Conservation (phyloP, 2,888 invertebrate genomes). For the Barypeithes pellucidus region DNA sequence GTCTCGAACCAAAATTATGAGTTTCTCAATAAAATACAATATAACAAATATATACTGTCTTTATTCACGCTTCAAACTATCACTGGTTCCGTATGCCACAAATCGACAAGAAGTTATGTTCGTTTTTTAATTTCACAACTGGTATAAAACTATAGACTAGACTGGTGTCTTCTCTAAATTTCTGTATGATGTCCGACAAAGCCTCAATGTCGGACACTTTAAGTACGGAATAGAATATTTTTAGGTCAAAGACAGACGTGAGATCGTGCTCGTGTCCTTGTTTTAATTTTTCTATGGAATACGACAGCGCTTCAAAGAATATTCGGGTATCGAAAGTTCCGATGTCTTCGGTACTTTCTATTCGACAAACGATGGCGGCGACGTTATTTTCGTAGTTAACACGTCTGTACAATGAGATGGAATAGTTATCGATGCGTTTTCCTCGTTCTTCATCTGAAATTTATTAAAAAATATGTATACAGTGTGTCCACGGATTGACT, state of each 20-base stretch:
- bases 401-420: conserved; percentile 86
- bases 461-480: not conserved
- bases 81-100: conserved; percentile 85
- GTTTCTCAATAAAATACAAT: conserved; percentile 18
- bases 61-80: conserved; percentile 38
- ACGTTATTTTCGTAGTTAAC: conserved; percentile 94
- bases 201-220: conserved; percentile 36
- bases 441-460: conserved; percentile 90
- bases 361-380: conserved; percentile 88
- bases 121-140: conserved; percentile 85
- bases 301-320: conserved; percentile 74
- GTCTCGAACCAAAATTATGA: too few relatives aligned
- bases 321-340: conserved; percentile 68
- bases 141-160: conserved; percentile 85
- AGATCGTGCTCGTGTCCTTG: conserved; percentile 72
- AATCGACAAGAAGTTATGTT: conserved; percentile 87
- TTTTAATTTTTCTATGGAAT: conserved; percentile 72
- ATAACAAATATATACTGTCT: conserved; percentile 24
- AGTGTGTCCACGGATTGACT: too few relatives aligned
- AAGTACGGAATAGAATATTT: conserved; percentile 83
- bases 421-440: conserved; percentile 87
- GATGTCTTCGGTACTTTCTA: conserved; percentile 69
- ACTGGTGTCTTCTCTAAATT: conserved; percentile 66
- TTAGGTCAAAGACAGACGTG: conserved; percentile 80
- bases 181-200: conserved; percentile 34